Evolutionary conservation across 2,113 vertebrate genomes (phyloP).

Genomic region (Odobenus rosmarus): DNA sequence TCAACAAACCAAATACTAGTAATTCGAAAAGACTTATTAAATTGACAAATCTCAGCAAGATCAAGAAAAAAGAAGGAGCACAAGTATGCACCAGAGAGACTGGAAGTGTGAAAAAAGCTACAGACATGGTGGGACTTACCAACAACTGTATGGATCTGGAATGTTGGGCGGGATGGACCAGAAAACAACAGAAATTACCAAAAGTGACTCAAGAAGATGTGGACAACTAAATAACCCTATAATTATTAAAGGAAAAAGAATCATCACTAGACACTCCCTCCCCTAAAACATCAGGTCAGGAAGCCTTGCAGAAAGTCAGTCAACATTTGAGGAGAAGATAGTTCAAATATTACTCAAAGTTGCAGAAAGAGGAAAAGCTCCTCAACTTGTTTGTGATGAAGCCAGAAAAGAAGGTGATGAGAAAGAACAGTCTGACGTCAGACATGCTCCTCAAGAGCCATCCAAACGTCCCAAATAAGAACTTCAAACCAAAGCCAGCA

Average conservation of each 20-base stretch:
- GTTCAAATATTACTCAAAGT: not conserved
- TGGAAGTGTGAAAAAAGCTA: rapidly evolving
- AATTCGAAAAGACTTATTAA: not conserved
- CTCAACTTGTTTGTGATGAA: not conserved
- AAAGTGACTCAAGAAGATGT: not conserved
- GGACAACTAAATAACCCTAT: rapidly evolving
- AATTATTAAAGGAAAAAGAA: too few relatives aligned
- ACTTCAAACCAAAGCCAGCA: not conserved
- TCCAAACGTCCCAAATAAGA: not conserved
- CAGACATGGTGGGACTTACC: rapidly evolving
- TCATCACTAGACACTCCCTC: not conserved
- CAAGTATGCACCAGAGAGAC: rapidly evolving
- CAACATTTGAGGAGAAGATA: not conserved
- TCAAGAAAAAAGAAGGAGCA: rapidly evolving
- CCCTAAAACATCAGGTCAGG: not conserved
- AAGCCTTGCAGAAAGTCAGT: not conserved
- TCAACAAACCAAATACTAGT: not conserved
- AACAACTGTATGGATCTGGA: rapidly evolving
- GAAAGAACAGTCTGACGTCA: too few relatives aligned
- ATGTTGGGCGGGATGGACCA: rapidly evolving
- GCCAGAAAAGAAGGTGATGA: not conserved
- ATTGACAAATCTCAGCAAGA: not conserved
- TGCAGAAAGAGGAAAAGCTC: not conserved
- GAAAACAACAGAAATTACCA: not conserved
- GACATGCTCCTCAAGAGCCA: not conserved